A percentile compares a stretch with the other conserved stretches of the same genome.
Evolutionary conservation across 2,113 vertebrate genomes (phyloP).

Genomic region (Procavia capensis): DNA sequence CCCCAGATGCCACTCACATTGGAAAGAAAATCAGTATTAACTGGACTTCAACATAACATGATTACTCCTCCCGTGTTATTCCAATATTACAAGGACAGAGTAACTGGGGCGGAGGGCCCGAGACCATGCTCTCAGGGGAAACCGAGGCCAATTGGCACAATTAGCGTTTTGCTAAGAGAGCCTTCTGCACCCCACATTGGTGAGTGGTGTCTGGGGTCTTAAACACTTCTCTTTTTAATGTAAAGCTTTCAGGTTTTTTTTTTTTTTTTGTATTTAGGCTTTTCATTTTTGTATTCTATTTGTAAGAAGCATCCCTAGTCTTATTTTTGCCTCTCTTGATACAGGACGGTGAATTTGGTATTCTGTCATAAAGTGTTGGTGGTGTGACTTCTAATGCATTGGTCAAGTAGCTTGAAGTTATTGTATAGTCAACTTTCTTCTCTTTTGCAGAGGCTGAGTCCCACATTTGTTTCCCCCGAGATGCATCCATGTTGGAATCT

Average conservation of each 20-base stretch:
- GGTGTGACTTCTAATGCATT: background rate
- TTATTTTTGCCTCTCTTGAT: background rate
- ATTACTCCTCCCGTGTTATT: no score
- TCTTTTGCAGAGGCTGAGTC: background rate
- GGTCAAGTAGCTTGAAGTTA: background rate
- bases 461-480: background rate
- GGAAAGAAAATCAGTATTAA: no score
- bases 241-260: slow-evolving; percentile 62
- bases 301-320: slow-evolving; percentile 2
- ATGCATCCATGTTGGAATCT: slow-evolving; percentile 46
- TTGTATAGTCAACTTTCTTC: slow-evolving; percentile 20
- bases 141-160: no score
- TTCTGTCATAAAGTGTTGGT: background rate
- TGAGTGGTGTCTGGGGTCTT: no score
- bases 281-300: slow-evolving; percentile 79
- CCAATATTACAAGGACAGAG: no score
- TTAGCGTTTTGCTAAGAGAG: no score
- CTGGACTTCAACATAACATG: no score
- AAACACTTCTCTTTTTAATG: slow-evolving; percentile 81
- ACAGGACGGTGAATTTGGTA: background rate
- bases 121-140: no score
- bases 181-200: no score
- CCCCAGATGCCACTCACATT: no score
- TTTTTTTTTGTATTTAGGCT: slow-evolving; percentile 62
- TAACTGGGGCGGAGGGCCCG: no score